Evolutionary conservation across 1,140 invertebrate species (phyloP).

Genomic region (Drosophila littoralis): DNA sequence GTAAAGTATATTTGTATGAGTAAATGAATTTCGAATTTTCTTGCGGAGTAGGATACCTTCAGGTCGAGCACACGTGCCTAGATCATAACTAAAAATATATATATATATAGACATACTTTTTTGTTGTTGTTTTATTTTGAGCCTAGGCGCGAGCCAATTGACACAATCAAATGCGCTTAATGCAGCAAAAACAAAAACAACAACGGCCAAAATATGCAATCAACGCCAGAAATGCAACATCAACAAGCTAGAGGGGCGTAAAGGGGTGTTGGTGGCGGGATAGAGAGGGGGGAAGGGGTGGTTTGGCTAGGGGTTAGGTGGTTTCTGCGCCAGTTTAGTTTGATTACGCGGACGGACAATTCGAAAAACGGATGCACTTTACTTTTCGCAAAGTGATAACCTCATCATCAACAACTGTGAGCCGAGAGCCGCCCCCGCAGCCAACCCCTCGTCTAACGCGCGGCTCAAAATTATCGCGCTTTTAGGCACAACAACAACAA

Average conservation of each 20-base stretch:
- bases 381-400: slow-evolving; percentile 76
- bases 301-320: neutral
- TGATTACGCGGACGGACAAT: slow-evolving; percentile 68
- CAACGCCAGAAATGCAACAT: slow-evolving; percentile 35
- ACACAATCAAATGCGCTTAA: slow-evolving; percentile 80
- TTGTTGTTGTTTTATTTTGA: slow-evolving; percentile 42
- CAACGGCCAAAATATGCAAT: slow-evolving; percentile 63
- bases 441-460: neutral
- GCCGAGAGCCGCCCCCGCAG: neutral
- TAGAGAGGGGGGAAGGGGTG: neutral
- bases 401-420: slow-evolving; percentile 53
- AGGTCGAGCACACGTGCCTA: neutral
- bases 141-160: slow-evolving; percentile 78
- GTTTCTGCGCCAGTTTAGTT: slow-evolving; percentile 75
- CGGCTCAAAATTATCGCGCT: slow-evolving; percentile 63
- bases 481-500: slow-evolving; percentile 34
- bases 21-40: neutral
- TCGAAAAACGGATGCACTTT: slow-evolving; percentile 80
- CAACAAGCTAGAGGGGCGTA: neutral
- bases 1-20: no score
- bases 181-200: slow-evolving; percentile 50
- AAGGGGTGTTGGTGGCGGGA: neutral
- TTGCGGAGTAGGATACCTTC: neutral
- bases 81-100: slow-evolving; percentile 20
- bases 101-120: slow-evolving; percentile 11